Percentiles rank a stretch among this genome's conserved stretches.
Evolutionary conservation across 2,888 invertebrate species (phyloP).

Genomic region (Sepiola atlantica): DNA sequence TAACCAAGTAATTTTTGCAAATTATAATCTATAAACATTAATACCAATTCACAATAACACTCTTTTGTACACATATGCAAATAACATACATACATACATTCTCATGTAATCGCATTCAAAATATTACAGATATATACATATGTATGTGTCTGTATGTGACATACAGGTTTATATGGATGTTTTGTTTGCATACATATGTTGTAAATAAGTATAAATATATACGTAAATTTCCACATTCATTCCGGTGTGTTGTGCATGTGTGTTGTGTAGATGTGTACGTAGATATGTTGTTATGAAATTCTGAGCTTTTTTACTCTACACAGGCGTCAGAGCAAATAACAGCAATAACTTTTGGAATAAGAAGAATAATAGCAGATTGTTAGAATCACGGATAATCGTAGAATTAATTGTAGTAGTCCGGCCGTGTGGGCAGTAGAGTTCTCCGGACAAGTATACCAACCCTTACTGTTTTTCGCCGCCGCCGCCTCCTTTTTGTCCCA

Average conservation of each 20-base stretch:
- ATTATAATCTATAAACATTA: not conserved
- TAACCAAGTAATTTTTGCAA: not conserved
- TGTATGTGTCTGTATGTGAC: not conserved
- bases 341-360: conserved; percentile 34
- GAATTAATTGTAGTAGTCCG: conserved; percentile 32
- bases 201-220: conserved; percentile 40
- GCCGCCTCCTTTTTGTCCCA: not conserved
- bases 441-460: conserved; percentile 41
- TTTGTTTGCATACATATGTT: conserved; percentile 23
- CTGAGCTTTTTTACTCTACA: not conserved
- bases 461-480: not conserved
- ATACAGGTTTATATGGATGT: not conserved
- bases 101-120: not conserved
- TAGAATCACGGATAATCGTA: not conserved
- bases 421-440: conserved; percentile 3
- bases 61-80: not conserved
- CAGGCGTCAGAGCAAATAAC: not conserved
- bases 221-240: conserved; percentile 13
- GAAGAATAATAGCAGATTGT: conserved; percentile 34
- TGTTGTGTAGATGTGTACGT: not conserved
- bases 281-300: not conserved
- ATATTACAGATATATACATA: conserved; percentile 23
- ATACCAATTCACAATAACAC: not conserved
- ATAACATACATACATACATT: conserved; percentile 34
- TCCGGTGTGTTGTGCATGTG: not conserved